A percentile compares a stretch with the other conserved stretches of the same genome.
Evolutionary conservation across 1,140 invertebrate genomes (phyloP).

Genomic region (Calephelis nemesis): DNA sequence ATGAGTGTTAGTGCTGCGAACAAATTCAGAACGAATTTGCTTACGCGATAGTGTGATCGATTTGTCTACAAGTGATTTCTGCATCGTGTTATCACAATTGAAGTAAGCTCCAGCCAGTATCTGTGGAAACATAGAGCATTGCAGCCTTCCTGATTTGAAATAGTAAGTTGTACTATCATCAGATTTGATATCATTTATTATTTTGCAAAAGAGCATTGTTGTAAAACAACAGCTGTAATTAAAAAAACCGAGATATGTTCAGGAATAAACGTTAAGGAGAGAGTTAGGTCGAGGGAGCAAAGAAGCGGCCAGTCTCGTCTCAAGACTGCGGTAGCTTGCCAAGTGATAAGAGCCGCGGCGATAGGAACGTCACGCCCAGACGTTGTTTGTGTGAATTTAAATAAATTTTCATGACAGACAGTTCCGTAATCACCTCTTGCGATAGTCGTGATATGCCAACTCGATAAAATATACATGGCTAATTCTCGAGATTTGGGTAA

Average conservation of each 20-base stretch:
- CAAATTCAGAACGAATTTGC: constrained; percentile 33
- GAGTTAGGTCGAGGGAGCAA: constrained; percentile 56
- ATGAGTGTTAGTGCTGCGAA: constrained; percentile 65
- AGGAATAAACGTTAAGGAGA: constrained; percentile 29
- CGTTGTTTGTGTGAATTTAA: constrained; percentile 79
- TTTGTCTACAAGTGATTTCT: constrained; percentile 58
- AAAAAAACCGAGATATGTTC: constrained; percentile 25
- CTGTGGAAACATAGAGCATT: constrained; percentile 66
- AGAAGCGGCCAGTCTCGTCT: constrained; percentile 45
- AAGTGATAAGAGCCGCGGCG: constrained; percentile 77
- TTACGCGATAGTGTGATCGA: constrained; percentile 60
- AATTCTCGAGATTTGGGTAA: no score
- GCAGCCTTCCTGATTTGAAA: constrained; percentile 73
- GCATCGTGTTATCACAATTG: constrained; percentile 57
- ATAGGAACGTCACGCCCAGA: constrained; percentile 77
- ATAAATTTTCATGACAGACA: constrained; percentile 78
- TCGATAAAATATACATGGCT: constrained; percentile 38
- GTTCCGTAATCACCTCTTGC: constrained; percentile 76
- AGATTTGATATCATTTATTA: not conserved
- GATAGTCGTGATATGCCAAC: constrained; percentile 68
- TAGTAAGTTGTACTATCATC: constrained; percentile 59
- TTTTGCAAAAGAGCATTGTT: not conserved
- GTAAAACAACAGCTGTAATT: constrained; percentile 10
- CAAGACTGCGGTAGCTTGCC: constrained; percentile 75
- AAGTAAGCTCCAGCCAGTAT: constrained; percentile 58